Evolutionary conservation across 2,888 invertebrate genomes (phyloP).

Genomic region (Dasysyrphus tricinctus): DNA sequence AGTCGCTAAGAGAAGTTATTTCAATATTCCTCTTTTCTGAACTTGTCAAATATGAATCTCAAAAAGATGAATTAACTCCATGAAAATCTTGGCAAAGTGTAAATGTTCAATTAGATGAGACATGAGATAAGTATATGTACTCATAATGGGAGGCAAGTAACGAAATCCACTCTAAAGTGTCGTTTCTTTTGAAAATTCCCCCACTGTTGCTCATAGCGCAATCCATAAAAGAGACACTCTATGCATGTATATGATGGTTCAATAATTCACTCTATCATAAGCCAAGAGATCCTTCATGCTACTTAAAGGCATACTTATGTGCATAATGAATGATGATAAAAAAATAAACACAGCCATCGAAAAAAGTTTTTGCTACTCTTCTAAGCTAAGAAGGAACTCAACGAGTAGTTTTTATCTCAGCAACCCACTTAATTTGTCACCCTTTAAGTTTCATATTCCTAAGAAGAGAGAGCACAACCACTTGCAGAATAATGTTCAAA

Average conservation of each 20-base stretch:
- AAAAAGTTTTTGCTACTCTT: constrained; percentile 38
- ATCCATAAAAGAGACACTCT: constrained; percentile 18
- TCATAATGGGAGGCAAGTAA: neutral
- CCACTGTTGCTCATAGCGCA: constrained; percentile 52
- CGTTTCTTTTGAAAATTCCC: neutral
- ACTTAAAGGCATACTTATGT: constrained; percentile 47
- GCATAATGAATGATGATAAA: constrained; percentile 63
- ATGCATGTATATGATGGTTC: constrained; percentile 22
- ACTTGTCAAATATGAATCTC: too few relatives aligned
- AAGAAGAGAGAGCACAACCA: constrained; percentile 80
- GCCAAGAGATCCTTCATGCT: constrained; percentile 44
- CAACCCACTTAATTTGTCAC: constrained; percentile 40
- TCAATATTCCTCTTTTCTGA: too few relatives aligned
- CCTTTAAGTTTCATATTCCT: constrained; percentile 27
- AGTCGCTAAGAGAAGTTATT: too few relatives aligned
- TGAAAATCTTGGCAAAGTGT: too few relatives aligned
- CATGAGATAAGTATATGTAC: neutral
- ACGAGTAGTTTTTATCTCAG: constrained; percentile 27
- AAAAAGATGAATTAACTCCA: too few relatives aligned
- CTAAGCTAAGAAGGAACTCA: constrained; percentile 34
- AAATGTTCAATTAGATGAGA: neutral
- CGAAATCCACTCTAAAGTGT: neutral
- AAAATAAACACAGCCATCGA: constrained; percentile 61
- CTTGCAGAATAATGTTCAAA: constrained; percentile 87
- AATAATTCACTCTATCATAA: constrained; percentile 59